A percentile compares a stretch with the other conserved stretches of the same genome.
phyloP scores from a whole-genome alignment of 2,113 vertebrate species.

The Saimiri boliviensis region DNA sequence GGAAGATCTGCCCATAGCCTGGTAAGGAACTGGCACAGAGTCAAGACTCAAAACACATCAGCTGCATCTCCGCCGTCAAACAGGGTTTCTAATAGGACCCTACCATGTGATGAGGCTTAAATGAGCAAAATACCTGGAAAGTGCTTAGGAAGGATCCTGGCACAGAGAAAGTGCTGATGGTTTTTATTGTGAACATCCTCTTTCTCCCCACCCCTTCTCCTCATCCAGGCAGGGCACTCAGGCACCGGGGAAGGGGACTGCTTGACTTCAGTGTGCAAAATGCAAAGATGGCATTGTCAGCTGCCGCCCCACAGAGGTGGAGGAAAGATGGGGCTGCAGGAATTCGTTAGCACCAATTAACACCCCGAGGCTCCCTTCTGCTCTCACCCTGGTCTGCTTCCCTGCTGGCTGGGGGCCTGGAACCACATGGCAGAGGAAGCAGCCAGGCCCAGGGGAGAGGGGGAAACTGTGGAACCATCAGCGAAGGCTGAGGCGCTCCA shows the following conservation, averaged over 20 bases:
- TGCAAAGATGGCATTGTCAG: not conserved
- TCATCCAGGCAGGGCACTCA: not conserved
- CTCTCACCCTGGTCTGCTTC: not conserved
- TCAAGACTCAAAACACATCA: not conserved
- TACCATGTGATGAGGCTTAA: not conserved
- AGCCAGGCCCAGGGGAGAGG: not conserved
- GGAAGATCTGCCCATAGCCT: not conserved
- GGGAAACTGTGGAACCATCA: not conserved
- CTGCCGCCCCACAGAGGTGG: not conserved
- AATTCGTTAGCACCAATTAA: conserved; percentile 59
- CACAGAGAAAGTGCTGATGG: not conserved
- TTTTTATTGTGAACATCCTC: not conserved
- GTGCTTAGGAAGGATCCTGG: not conserved
- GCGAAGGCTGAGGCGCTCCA: not conserved
- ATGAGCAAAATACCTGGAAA: not conserved
- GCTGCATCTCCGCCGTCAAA: not conserved
- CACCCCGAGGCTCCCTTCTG: conserved; percentile 31
- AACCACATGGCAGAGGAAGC: not conserved
- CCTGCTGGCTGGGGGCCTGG: not conserved
- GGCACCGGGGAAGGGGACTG: not conserved
- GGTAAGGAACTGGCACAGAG: not conserved
- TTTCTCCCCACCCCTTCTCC: not conserved
- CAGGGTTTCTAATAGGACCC: not conserved
- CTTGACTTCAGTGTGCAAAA: not conserved
- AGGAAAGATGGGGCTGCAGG: not conserved